Percentiles rank a stretch among this genome's conserved stretches.
phyloP scores from a whole-genome alignment of 2,797 vertebrate genomes.

The Manis crassicaudata region DNA sequence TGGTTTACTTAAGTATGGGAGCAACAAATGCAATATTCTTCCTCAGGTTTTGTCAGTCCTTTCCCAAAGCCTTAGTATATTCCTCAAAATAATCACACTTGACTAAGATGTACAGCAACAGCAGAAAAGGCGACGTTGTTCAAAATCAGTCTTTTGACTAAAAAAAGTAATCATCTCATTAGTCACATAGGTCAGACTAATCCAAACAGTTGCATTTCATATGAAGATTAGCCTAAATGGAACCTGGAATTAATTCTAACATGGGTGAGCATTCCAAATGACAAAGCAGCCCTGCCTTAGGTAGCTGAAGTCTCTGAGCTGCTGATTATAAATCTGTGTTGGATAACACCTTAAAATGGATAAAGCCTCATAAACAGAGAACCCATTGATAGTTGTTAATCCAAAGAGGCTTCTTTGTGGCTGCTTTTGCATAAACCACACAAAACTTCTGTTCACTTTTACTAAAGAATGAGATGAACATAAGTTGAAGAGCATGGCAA shows the following conservation, averaged over 20 bases:
- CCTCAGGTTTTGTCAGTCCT: background rate
- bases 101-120: background rate
- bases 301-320: background rate
- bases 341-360: constrained; percentile 32
- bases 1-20: constrained; percentile 29
- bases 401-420: background rate
- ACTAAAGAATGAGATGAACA: constrained; percentile 20
- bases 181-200: constrained; percentile 7
- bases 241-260: constrained; percentile 27
- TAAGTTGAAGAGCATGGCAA: constrained; percentile 31
- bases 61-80: constrained; percentile 15
- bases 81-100: constrained; percentile 40
- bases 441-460: constrained; percentile 35
- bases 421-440: constrained; percentile 21
- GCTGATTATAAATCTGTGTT: background rate
- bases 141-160: constrained; percentile 35
- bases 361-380: background rate
- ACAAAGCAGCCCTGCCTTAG: background rate
- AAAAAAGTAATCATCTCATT: constrained; percentile 27
- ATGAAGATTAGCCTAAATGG: background rate
- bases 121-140: background rate
- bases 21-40: background rate
- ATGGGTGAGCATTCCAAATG: background rate
- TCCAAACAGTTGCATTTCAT: constrained; percentile 29
- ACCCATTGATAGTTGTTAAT: no score